Evolutionary conservation across 2,797 vertebrate genomes (phyloP), one percentile per base, ranked within the genome.

Genomic region (Mallotus villosus): DNA sequence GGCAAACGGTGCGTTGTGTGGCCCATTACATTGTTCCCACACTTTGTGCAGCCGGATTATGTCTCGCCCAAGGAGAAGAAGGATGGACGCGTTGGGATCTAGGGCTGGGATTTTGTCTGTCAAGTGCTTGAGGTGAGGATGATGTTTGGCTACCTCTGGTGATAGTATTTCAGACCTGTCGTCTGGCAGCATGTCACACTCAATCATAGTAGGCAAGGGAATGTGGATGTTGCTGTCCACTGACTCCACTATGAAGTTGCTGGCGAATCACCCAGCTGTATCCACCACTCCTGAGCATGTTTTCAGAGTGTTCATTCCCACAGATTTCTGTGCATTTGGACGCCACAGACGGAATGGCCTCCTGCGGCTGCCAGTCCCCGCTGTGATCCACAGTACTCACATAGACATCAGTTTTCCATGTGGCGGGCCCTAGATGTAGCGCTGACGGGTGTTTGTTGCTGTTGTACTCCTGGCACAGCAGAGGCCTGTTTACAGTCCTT

Each of bases 11-110:
- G 34, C 12, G 1, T 74, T 64, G 24, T 72, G 66, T 0, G 58
- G 61, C 2, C 72, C 72, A 6, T 81, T 81, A 4, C 27, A 32
- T 17, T 37, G 58, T 46, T 2, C 29, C 24, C 6, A 9, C 11
- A 74, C 32, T 5, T 74, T 74, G 16, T 74, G 67, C 2, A 63
- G 25, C 1, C 59, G 49, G 1, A 61, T 1, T 1, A 41, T 58
- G 69, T 82, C 68, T 3, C 72, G 37, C 0, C 71, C 68, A 25
- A 25, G 25, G 8, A 78, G 67, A 0, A 79, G 61, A 1, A 82
- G 65, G 21, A 82, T 82, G 1, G 51, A 67, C 4, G 72, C 72
- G 5, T 78, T 8, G 4, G 71, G 63, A n/a, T 80, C 71, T 7
- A 80, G n/a, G 29, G 55, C 57, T 32, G 72, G 74, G 32, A 74